phyloP scores from a whole-genome alignment of 2,888 invertebrate genomes.

The Oscheius sp. region DNA sequence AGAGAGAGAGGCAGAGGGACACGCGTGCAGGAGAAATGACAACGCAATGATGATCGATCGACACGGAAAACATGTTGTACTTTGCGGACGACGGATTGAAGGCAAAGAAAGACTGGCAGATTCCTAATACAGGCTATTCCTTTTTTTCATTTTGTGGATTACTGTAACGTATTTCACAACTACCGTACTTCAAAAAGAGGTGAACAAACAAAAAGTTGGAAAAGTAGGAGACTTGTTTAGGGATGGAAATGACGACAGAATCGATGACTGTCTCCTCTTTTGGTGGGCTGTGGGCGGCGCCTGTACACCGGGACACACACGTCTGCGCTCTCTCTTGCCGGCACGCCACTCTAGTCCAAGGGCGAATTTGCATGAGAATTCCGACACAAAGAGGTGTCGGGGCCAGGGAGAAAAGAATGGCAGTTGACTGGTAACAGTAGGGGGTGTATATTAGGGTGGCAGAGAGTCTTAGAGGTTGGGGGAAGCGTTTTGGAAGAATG shows the following conservation, averaged over 20 bases:
- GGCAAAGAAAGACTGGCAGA: no score
- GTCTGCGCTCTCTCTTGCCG: slow-evolving; percentile 27
- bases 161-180: no score
- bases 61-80: no score
- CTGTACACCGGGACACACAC: background rate
- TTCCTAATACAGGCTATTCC: no score
- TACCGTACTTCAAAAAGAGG: no score
- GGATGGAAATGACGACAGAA: slow-evolving; percentile 1
- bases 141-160: no score
- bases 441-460: no score
- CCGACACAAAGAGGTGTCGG: slow-evolving; percentile 2
- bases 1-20: background rate
- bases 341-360: background rate
- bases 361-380: slow-evolving; percentile 35
- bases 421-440: background rate
- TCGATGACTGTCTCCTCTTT: slow-evolving; percentile 15
- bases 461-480: no score
- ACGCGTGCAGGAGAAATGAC: background rate
- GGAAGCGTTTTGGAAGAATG: no score
- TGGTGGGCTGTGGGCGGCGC: slow-evolving; percentile 12
- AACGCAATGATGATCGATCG: background rate
- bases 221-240: background rate
- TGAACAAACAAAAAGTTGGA: no score
- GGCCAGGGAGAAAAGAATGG: background rate
- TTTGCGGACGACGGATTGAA: no score